Evolutionary conservation across 1,140 invertebrate genomes (phyloP), one percentile per base, ranked within the genome.

Genomic region (Nephila pilipes): DNA sequence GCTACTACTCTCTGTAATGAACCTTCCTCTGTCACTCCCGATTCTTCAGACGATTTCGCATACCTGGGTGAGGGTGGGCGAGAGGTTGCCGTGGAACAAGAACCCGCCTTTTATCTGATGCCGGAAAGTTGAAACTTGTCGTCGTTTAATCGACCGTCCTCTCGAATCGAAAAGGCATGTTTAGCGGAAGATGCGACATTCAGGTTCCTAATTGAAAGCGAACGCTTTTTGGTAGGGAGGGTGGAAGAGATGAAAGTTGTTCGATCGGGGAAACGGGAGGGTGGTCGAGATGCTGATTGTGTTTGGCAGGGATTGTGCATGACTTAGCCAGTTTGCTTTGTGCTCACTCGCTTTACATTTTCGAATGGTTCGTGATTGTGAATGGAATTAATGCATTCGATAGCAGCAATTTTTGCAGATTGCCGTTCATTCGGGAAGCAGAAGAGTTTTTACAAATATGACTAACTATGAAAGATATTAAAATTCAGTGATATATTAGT

Each of bases 61-160:
- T 65, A 65, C 63, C 63, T 65, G 63, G 25, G 25, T 1, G n/a
- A 65, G 25, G 63, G 8, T 65, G 2, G 63, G 25, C n/a, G 63
- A 25, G 22, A 10, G 46, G 46, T 46, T 46, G 46, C 12, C 46
- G 46, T 46, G 46, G 46, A 46, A 46, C 46, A 46, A 46, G 46
- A 46, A 46, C 46, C 63, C 63, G 63, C n/a, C 63, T 65, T 36
- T 75, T 75, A 75, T 75, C 69, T 75, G 32, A 75, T 36, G 69
- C 16, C 1, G 69, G 69, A 75, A 75, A 75, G 69, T 32, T 20
- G 69, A 75, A 16, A 18, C 69, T 36, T 75, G 69, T 75, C 69
- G 69, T 75, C 69, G 69, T 12, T 75, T 36, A 75, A 75, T 75
- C 29, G 69, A 36, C 25, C 69, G 14, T 75, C 29, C 69, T 6